Percentiles rank a stretch among this genome's conserved stretches.
These are phyloP conservation scores for Chunga burmeisteri DNA, from an alignment of 2,113 vertebrate genomes.

Conservation along the genomic window DNA sequence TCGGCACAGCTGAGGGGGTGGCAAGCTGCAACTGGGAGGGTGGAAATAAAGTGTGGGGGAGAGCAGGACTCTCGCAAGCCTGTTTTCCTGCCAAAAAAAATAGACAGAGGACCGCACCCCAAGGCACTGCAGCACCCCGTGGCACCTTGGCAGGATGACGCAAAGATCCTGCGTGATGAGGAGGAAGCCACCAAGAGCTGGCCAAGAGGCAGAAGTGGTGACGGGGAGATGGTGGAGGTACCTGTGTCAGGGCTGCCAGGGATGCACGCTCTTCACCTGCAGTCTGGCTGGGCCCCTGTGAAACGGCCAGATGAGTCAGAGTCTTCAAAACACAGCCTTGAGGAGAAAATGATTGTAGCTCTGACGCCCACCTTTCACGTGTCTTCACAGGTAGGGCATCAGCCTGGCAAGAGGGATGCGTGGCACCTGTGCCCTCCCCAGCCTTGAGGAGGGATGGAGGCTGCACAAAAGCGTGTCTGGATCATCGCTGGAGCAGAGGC, in stretches of 20 bases:
- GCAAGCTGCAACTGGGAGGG: neutral
- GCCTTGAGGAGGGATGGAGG: neutral
- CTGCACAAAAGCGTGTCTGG: neutral
- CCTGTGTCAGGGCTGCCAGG: neutral
- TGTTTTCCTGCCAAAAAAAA: neutral
- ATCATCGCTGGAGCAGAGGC: fast-evolving
- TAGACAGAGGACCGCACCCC: neutral
- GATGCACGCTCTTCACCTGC: neutral
- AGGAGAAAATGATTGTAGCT: neutral
- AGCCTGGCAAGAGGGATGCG: neutral
- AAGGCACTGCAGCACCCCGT: neutral
- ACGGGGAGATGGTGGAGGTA: neutral
- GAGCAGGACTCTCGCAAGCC: neutral
- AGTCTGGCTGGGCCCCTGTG: neutral
- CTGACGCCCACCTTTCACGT: neutral
- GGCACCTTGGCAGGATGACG: neutral
- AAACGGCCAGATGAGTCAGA: neutral
- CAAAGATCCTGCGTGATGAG: neutral
- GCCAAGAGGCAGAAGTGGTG: neutral
- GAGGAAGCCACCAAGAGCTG: neutral
- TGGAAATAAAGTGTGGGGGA: neutral
- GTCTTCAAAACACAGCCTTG: neutral
- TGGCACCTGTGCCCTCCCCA: neutral
- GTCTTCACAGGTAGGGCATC: neutral
- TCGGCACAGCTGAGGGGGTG: neutral